Evolutionary conservation across 2,888 invertebrate genomes (phyloP), one percentile per base, ranked within the genome.

Genomic region (Carabus problematicus): DNA sequence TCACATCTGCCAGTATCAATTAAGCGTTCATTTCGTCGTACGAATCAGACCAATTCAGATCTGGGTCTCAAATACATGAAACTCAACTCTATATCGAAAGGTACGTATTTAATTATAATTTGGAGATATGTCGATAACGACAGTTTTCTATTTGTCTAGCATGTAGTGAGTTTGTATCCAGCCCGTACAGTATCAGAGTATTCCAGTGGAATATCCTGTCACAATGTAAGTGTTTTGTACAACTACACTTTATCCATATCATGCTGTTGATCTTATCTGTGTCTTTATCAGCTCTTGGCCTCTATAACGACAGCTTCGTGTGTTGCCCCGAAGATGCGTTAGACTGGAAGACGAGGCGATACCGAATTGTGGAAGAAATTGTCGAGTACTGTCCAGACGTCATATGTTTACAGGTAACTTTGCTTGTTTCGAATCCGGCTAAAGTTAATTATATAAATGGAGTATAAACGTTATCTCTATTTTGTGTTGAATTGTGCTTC

Each of bases 151-250:
- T 29, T 29, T 29, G 29, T 29, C 6, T 74, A 85, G 85, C 81
- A 68, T 84, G 84, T 76, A 84, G 84, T 75, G 82, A 83, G 67
- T 82, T 84, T 52, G 78, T 81, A 52, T 79, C 82, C 71, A 82
- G 80, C 75, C 82, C 82, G 64, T 73, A 83, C 71, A 81, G 82
- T 61, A 81, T 90, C 71, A 82, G 89, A 74, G 80, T 91, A 60
- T 82, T 91, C 72, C 90, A 90, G 75, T 91, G 91, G 91, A 91
- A 91, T 78, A 84, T 90, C 72, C 80, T 91, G 55, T 88, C 90
- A 12, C 90, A 91, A 85, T 87, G 90, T 90, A 83, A 69, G 69
- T 62, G 43, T 12, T 1, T 12, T 52, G 3, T 52, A 40, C 29
- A 29, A 29, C 29, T 29, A 2, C 29, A 29, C 2, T 18, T 12